phyloP scores from a whole-genome alignment of 2,888 invertebrate species.

The Branchellion lobata region DNA sequence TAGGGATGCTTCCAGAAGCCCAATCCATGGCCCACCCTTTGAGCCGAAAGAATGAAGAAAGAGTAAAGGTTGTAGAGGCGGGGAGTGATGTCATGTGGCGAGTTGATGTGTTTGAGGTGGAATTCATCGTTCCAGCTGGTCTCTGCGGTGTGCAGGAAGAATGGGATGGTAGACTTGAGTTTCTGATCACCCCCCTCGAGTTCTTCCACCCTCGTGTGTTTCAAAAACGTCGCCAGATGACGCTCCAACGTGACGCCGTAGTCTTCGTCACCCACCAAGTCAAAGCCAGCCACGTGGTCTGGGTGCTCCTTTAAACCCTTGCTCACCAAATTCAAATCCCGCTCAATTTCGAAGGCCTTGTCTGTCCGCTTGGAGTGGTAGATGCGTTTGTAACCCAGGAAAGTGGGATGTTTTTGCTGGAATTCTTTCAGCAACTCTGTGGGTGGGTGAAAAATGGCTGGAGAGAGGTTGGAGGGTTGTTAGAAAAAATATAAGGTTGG shows the following conservation, averaged over 20 bases:
- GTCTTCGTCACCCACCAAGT: not conserved
- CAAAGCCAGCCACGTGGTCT: not conserved
- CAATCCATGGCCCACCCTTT: not conserved
- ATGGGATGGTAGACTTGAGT: not conserved
- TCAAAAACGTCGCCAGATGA: not conserved
- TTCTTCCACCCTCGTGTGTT: not conserved
- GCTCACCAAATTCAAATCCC: not conserved
- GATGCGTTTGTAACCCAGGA: not conserved
- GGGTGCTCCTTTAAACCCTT: not conserved
- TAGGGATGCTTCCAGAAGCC: constrained; percentile 16
- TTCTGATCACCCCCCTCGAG: not conserved
- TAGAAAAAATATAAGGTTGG: too few relatives aligned
- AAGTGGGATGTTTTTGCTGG: not conserved
- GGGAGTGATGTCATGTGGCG: not conserved
- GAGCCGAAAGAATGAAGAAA: not conserved
- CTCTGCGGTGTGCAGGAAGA: not conserved
- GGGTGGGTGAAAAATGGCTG: too few relatives aligned
- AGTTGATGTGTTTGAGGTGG: not conserved
- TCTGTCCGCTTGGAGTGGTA: not conserved
- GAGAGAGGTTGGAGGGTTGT: too few relatives aligned
- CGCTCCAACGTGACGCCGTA: not conserved
- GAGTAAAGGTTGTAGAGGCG: constrained; percentile 1
- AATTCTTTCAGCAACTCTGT: not conserved
- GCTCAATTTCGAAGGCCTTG: not conserved
- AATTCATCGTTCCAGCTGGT: not conserved